These are phyloP conservation scores for Salminus brasiliensis DNA, from an alignment of 2,113 vertebrate species.

Conservation along the genomic window DNA sequence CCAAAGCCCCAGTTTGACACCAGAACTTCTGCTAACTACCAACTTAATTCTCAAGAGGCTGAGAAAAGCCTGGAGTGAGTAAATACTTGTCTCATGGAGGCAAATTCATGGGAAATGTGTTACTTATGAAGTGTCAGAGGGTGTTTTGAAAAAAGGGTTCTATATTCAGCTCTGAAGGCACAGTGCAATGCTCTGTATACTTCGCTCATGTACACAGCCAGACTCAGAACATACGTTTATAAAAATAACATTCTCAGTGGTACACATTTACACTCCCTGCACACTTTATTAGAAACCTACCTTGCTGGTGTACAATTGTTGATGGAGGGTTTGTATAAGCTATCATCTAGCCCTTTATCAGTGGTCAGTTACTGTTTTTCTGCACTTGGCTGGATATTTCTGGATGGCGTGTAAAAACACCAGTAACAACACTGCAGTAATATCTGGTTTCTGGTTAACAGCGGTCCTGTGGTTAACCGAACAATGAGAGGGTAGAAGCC, in stretches of 20 bases:
- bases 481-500: too few relatives aligned
- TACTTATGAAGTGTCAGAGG: not conserved
- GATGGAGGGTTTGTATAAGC: not conserved
- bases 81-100: not conserved
- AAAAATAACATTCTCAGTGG: not conserved
- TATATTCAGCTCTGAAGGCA: not conserved
- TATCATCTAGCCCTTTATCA: not conserved
- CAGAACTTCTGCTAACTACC: conserved; percentile 16
- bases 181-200: not conserved
- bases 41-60: conserved; percentile 1
- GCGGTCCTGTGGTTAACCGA: not conserved
- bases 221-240: not conserved
- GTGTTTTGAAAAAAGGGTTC: not conserved
- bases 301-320: not conserved
- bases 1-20: not conserved
- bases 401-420: too few relatives aligned
- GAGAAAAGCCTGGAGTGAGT: conserved; percentile 1
- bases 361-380: not conserved
- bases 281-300: too few relatives aligned
- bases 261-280: not conserved
- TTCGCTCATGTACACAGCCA: not conserved
- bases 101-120: not conserved
- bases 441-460: not conserved
- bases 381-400: not conserved
- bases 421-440: too few relatives aligned